Evolutionary conservation across 2,888 invertebrate genomes (phyloP), one percentile per base, ranked within the genome.

Genomic region (Anorthoa munda): DNA sequence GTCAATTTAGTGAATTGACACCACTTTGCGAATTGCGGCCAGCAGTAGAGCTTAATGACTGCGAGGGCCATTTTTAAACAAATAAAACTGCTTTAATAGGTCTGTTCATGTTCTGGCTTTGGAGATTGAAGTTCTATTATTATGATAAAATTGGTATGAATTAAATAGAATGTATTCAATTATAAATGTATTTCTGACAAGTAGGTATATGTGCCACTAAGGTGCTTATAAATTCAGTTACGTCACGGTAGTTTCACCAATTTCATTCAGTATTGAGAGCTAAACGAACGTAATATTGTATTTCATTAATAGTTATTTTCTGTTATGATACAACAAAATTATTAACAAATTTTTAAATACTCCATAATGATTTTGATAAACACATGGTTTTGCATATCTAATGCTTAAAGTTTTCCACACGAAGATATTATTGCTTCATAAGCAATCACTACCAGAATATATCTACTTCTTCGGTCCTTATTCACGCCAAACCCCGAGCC

Each of bases 1-100:
- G 86, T 86, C 88, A 87, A 87, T 90, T 90, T 88, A 72, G 77
- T 70, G 79, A 86, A 87, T 87, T 86, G 88, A 82, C 79, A 81
- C 79, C 82, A 84, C 84, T 87, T 86, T 84, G 83, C 83, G 68
- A 85, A 87, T 83, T 87, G 87, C 77, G 66, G 15, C 17, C 63
- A 69, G 77, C 75, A 69, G 77, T 77, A 70, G 59, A 55, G 21
- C 48, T 76, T 84, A 83, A 86, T 81, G 81, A 83, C 66, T 64
- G 39, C 59, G 50, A 53, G 59, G 66, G 60, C 66, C 60, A 67
- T 78, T 83, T 77, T 77, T 66, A 66, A 77, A 72, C 66, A 73
- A 84, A 75, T 86, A 78, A 79, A 84, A 77, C 73, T 64, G 68
- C 72, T 84, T 79, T 86, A 72, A 73, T 83, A 64, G 39, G 2